Conservation (phyloP, 2,113 vertebrate species). For the Carassius gibelio region DNA sequence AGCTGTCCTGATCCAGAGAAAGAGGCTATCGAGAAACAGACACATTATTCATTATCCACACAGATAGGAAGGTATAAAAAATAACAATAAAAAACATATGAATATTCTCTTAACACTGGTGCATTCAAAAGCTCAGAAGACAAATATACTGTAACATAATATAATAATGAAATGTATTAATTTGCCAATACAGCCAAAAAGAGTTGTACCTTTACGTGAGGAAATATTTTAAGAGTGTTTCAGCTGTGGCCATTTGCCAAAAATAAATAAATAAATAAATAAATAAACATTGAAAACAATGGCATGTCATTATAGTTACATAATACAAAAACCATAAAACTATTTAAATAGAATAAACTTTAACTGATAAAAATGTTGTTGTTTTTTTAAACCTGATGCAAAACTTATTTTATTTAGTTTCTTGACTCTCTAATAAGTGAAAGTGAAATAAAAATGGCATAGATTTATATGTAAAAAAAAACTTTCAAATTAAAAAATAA, state of each 20-base stretch:
- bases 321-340: too few species aligned
- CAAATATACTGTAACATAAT: neutral
- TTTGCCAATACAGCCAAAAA: neutral
- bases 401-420: too few species aligned
- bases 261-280: too few species aligned
- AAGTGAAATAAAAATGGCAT: too few species aligned
- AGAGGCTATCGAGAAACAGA: constrained; percentile 71
- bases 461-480: too few species aligned
- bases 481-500: too few species aligned
- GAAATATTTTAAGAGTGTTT: neutral
- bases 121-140: neutral
- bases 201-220: neutral
- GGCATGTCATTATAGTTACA: too few species aligned
- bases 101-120: neutral
- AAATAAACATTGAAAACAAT: too few species aligned
- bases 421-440: too few species aligned
- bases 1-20: constrained; percentile 84
- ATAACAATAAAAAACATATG: neutral
- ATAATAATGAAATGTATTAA: neutral
- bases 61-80: neutral
- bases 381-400: too few species aligned
- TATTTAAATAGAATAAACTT: too few species aligned
- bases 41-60: neutral
- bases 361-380: too few species aligned
- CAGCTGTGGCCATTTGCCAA: neutral